These are phyloP conservation scores for Scarus forsteni DNA, from an alignment of 2,797 vertebrate genomes.

Conservation along the genomic window DNA sequence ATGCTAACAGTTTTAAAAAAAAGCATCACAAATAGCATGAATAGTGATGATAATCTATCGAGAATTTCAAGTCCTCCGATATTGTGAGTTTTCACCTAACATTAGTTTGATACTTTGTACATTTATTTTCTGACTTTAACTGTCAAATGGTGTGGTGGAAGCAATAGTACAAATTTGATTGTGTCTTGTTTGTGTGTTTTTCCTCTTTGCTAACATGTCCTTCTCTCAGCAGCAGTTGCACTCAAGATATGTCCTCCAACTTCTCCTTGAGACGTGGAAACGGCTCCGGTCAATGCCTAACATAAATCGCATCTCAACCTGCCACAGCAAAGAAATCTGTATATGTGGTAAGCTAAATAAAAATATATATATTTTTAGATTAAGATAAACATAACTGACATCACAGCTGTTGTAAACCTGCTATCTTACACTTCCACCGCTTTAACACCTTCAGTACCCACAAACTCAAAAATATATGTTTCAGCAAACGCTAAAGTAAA, in stretches of 20 bases:
- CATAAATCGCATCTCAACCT: constrained; percentile 92
- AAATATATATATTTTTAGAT: not conserved
- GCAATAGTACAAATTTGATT: not conserved
- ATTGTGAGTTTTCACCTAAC: no score
- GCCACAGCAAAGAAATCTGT: constrained; percentile 94
- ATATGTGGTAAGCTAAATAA: constrained; percentile 88
- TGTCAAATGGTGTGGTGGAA: no score
- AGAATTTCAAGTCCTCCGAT: no score
- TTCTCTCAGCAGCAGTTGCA: constrained; percentile 94
- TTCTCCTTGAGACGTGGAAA: constrained; percentile 91
- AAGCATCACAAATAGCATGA: no score
- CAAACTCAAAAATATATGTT: no score
- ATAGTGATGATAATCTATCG: no score
- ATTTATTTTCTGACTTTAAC: no score
- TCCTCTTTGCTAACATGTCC: constrained; percentile 47
- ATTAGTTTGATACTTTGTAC: no score
- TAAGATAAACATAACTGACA: not conserved
- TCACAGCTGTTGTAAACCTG: not conserved
- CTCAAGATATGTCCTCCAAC: constrained; percentile 92
- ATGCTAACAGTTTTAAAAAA: no score
- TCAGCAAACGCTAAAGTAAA: no score
- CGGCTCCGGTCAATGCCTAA: constrained; percentile 91
- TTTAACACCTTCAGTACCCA: not conserved
- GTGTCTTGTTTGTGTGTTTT: not conserved
- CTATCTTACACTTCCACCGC: no score